A percentile compares a stretch with the other conserved stretches of the same genome.
These are phyloP conservation scores for Sitta europaea DNA, from an alignment of 2,113 vertebrate species.

Conservation along the genomic window DNA sequence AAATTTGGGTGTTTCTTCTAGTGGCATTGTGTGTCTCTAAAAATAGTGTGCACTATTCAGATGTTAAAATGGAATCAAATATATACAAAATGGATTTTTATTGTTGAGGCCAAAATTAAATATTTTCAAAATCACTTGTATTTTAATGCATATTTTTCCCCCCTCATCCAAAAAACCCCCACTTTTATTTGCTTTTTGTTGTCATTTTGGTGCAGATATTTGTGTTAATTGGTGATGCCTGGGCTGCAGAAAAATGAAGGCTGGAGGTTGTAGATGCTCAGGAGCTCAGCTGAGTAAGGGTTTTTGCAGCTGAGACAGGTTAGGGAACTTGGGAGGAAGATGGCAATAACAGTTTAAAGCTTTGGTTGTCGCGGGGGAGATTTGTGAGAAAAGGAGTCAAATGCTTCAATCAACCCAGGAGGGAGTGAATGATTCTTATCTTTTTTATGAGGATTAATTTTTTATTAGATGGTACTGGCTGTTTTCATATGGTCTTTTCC, in stretches of 20 bases:
- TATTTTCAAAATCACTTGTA: not conserved
- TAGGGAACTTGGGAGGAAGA: not conserved
- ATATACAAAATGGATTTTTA: not conserved
- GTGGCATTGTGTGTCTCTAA: not conserved
- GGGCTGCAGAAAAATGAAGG: not conserved
- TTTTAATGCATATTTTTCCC: not conserved
- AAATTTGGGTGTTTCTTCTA: not conserved
- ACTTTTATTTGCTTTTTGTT: not conserved
- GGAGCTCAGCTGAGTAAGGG: not conserved
- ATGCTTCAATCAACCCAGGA: not conserved
- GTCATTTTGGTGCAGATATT: not conserved
- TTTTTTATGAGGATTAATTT: not conserved
- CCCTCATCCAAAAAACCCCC: not conserved
- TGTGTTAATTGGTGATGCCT: not conserved
- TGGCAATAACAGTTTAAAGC: not conserved
- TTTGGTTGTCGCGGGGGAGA: not conserved
- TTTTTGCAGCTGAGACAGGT: not conserved
- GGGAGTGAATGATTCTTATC: not conserved
- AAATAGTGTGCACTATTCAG: too few relatives aligned
- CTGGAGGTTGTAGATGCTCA: not conserved
- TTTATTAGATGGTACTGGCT: not conserved
- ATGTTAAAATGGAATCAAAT: not conserved
- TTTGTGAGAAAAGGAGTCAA: not conserved
- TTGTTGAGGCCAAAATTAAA: not conserved
- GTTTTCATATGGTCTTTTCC: not conserved